Conservation (phyloP, 2,888 invertebrate species). For the Cylindroiulus punctatus region DNA sequence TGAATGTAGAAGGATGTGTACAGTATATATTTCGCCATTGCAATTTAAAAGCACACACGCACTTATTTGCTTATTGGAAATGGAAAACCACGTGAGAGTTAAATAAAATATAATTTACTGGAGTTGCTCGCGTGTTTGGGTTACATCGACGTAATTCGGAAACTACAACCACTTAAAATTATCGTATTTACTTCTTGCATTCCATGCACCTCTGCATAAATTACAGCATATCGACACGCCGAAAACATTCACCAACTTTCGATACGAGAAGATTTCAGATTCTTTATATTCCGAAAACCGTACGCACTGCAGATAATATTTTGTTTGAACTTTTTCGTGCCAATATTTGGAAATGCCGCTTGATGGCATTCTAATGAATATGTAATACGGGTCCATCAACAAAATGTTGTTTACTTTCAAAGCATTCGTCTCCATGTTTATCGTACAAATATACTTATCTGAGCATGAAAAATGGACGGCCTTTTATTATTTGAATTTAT, state of each 20-base stretch:
- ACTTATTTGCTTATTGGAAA: slow-evolving; percentile 21
- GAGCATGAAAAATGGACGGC: background rate
- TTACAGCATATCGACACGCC: background rate
- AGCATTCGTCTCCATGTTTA: background rate
- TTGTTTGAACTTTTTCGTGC: background rate
- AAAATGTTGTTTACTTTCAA: background rate
- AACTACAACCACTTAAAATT: slow-evolving; percentile 33
- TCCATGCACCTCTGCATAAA: background rate
- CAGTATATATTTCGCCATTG: background rate
- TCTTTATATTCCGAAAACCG: too few species aligned
- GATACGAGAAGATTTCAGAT: too few species aligned
- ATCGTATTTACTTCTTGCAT: background rate
- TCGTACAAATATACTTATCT: background rate
- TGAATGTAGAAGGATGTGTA: background rate
- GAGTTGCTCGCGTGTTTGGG: background rate
- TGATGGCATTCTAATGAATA: background rate
- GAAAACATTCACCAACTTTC: background rate
- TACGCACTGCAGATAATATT: background rate
- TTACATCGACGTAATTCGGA: background rate
- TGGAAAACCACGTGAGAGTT: slow-evolving; percentile 25
- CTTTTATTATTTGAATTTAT: background rate
- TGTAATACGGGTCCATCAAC: background rate
- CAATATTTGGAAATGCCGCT: background rate
- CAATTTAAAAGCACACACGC: background rate
- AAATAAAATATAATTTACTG: slow-evolving; percentile 2